Evolutionary conservation across 2,888 invertebrate species (phyloP), one percentile per base, ranked within the genome.

Genomic region (Cotesia congregata): DNA sequence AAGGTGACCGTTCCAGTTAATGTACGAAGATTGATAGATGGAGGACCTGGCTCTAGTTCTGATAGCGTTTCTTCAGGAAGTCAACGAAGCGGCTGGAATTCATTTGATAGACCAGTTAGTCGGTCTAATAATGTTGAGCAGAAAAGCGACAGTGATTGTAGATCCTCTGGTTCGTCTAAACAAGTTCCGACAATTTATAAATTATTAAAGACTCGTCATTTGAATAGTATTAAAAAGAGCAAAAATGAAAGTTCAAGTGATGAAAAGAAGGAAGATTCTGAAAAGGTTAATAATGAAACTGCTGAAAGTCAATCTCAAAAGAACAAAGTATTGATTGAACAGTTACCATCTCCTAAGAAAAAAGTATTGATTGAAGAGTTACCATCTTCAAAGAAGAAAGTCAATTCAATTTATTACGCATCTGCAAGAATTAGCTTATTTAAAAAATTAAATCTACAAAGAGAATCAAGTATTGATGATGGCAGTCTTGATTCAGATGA

Each of bases 401-500:
- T 17, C 3, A 67, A 67, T 9, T 67, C 67, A 1, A 40, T 67
- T 12, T n/a, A 6, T 39, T 40, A 39, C 1, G 67, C 39, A 40
- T 40, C 40, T 40, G 39, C 15, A 12, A 67, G 6, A 67, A 67
- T 6, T 6, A 67, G 50, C 4, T 39, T 6, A 17, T n/a, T n/a
- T 15, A 40, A n/a, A 67, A 40, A 67, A 40, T 38, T 15, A 5
- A 40, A 39, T 67, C 40, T 3, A 41, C 62, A 15, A 78, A 39
- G n/a, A 68, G 60, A 67, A n/a, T 17, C 39, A 30, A 6, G 62
- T 40, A 59, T 0, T 20, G 41, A 41, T 73, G 61, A 75, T 38
- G 30, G 67, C 7, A 41, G 70, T 15, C 72, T 81, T 30, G 83
- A 83, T 68, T 81, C 81, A 3, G 81, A 82, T 72, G 80, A 83